A percentile compares a stretch with the other conserved stretches of the same genome.
Conservation (phyloP, 2,888 invertebrate species). For the Odontocolon sp. region DNA sequence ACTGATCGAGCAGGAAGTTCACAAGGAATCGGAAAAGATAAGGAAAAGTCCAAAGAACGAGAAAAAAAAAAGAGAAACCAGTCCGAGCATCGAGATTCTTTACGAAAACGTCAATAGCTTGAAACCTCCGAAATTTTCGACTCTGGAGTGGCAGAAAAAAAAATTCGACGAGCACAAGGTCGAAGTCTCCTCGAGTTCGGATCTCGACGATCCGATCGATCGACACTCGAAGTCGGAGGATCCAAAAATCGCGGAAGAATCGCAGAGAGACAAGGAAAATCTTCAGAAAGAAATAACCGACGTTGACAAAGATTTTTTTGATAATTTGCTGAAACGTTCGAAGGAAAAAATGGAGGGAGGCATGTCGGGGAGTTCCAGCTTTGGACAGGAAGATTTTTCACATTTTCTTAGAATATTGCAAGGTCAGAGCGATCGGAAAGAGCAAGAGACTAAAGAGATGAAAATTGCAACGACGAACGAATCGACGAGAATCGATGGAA, state of each 20-base stretch:
- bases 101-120: conserved; percentile 69
- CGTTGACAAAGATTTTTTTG: conserved; percentile 78
- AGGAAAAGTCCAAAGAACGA: conserved; percentile 70
- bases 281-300: conserved; percentile 77
- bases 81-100: conserved; percentile 68
- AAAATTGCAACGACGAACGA: conserved; percentile 35
- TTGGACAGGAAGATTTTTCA: conserved; percentile 78
- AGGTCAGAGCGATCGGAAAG: conserved; percentile 69
- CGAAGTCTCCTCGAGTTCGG: conserved; percentile 76
- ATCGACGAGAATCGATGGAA: background rate
- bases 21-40: conserved; percentile 74
- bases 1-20: conserved; percentile 75
- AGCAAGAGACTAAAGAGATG: conserved; percentile 57
- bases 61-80: conserved; percentile 65
- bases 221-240: conserved; percentile 75
- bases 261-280: conserved; percentile 72
- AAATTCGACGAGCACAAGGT: conserved; percentile 76
- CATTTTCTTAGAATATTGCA: conserved; percentile 76
- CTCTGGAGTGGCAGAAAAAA: conserved; percentile 72
- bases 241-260: conserved; percentile 66
- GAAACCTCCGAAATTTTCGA: conserved; percentile 65
- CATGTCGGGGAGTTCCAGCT: conserved; percentile 76
- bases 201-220: conserved; percentile 78
- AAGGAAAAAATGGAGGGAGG: conserved; percentile 74
- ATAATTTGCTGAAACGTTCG: conserved; percentile 72